Conservation (phyloP, 2,888 invertebrate species). For the Tyria jacobaeae region DNA sequence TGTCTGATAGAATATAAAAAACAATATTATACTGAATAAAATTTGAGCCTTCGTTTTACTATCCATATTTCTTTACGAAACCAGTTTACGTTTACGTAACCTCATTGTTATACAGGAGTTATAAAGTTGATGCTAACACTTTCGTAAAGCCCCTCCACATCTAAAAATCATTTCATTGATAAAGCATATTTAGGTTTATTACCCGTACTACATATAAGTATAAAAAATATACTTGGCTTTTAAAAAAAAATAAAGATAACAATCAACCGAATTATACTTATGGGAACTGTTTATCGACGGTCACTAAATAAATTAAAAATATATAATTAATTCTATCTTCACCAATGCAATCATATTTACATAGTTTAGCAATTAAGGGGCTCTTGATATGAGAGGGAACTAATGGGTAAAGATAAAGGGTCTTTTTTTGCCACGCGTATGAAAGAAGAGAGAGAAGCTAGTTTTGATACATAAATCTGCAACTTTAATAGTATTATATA, state of each 20-base stretch:
- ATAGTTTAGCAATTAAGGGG: constrained; percentile 47
- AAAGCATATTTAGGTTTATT: no score
- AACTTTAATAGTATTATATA: no score
- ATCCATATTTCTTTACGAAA: no score
- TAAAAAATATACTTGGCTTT: not conserved
- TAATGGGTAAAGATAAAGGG: constrained; percentile 46
- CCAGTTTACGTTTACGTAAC: no score
- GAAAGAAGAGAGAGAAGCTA: not conserved
- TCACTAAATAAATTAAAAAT: constrained; percentile 52
- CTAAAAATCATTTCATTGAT: no score
- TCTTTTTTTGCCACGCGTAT: constrained; percentile 23
- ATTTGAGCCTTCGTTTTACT: no score
- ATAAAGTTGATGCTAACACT: no score
- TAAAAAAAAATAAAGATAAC: not conserved
- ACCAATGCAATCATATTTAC: constrained; percentile 49
- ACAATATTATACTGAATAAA: no score
- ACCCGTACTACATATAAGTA: no score
- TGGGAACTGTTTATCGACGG: constrained; percentile 33
- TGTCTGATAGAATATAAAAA: no score
- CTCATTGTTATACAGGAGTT: no score
- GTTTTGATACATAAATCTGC: not conserved
- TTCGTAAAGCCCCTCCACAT: no score
- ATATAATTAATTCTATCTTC: constrained; percentile 51
- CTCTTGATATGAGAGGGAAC: constrained; percentile 37
- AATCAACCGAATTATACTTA: not conserved